Evolutionary conservation across 2,888 invertebrate genomes (phyloP).

Genomic region (Amiota mariae): DNA sequence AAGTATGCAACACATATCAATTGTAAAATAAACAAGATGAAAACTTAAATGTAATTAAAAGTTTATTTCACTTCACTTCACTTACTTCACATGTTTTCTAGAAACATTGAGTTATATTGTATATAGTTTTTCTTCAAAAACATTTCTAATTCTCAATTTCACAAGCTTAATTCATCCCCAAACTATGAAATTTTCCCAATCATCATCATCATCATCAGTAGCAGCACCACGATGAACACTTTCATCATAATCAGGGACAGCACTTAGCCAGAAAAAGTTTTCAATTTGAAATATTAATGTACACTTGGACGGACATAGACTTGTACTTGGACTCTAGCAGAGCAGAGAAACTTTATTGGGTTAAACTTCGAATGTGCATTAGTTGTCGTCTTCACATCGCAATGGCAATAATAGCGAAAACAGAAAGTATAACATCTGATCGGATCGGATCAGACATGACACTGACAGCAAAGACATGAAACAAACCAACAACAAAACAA

Average conservation of each 20-base stretch:
- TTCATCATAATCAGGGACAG: background rate
- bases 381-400: slow-evolving; percentile 33
- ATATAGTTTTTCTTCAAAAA: background rate
- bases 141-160: background rate
- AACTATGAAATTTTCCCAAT: background rate
- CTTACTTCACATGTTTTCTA: background rate
- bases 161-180: background rate
- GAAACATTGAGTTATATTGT: background rate
- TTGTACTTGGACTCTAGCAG: background rate
- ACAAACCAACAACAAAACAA: slow-evolving; percentile 37
- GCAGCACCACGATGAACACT: no score
- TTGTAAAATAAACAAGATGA: no score
- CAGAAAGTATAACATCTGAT: no score
- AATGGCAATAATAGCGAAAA: slow-evolving; percentile 21
- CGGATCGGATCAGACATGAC: no score
- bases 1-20: background rate
- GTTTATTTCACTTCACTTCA: background rate
- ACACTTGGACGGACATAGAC: slow-evolving; percentile 36
- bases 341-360: slow-evolving; percentile 41
- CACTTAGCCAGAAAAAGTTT: slow-evolving; percentile 13
- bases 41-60: background rate
- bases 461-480: slow-evolving; percentile 31
- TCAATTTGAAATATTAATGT: slow-evolving; percentile 55
- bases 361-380: slow-evolving; percentile 49
- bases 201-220: background rate